Evolutionary conservation across 1,140 invertebrate species (phyloP), one percentile per base, ranked within the genome.

Genomic region (Halictus rubicundus): DNA sequence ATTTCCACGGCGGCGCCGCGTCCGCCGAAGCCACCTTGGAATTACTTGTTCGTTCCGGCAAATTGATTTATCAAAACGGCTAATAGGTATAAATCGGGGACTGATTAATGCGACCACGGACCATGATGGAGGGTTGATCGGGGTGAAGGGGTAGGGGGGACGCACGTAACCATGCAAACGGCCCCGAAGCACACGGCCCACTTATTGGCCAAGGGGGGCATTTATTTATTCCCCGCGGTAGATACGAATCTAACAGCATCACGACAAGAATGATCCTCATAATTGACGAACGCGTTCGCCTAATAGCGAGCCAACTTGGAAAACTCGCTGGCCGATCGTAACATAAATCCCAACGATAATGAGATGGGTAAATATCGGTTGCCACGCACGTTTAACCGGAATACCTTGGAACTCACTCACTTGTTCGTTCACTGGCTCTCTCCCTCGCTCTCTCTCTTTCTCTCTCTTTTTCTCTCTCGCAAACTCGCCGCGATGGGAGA

Each of bases 291-390:
- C 80, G 68, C 73, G 87, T 68, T 82, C 82, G 82, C 63, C 82
- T 79, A 86, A 78, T 78, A 71, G 78, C 81, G 60, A 81, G 77
- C 46, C 59, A 71, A 69, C 23, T 49, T 73, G 77, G 80, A 88
- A 86, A 84, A 75, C 32, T 78, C 52, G 16, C 49, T 42, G 57
- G 37, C 23, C 66, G 74, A 82, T 85, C 81, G 87, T 87, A 83
- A 78, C 85, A 88, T 89, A 89, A 89, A 89, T 89, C 77, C 72
- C 70, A 66, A 75, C 79, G 72, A 88, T 89, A 89, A 89, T 89
- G 87, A 89, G 88, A 88, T 87, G 82, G 81, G 72, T 87, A 89
- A 89, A 88, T 86, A 89, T 87, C 82, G 82, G 82, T 88, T 88
- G 85, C 75, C 87, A 85, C 85, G 84, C 81, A 87, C 81, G 85